A percentile compares a stretch with the other conserved stretches of the same genome.
Evolutionary conservation across 2,888 invertebrate genomes (phyloP).

Genomic region (Cinara cedri): DNA sequence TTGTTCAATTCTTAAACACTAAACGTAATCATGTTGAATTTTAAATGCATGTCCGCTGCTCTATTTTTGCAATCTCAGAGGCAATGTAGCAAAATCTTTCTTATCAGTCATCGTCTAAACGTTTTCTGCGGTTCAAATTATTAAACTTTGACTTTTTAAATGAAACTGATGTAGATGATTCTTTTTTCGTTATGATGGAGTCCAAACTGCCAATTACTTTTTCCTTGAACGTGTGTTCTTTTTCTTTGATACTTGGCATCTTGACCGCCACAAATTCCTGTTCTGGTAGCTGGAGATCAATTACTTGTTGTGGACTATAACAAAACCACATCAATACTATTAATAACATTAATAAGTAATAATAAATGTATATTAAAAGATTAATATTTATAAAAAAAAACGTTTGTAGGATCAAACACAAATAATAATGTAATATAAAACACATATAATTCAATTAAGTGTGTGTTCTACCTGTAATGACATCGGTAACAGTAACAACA

Average conservation of each 20-base stretch:
- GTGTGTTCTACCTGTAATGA: too few relatives aligned
- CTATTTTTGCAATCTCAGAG: background rate
- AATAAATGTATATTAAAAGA: too few relatives aligned
- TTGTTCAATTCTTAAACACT: background rate
- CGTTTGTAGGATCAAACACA: too few relatives aligned
- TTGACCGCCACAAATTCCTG: slow-evolving; percentile 61
- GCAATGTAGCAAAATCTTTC: background rate
- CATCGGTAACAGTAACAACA: too few relatives aligned
- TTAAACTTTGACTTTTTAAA: slow-evolving; percentile 77
- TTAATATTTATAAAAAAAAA: too few relatives aligned
- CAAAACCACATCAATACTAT: too few relatives aligned
- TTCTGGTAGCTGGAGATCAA: slow-evolving; percentile 77
- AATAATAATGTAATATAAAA: too few relatives aligned
- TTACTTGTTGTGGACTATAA: slow-evolving; percentile 26
- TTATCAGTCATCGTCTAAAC: slow-evolving; percentile 68
- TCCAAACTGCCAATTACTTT: slow-evolving; percentile 60
- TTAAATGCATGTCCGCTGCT: background rate
- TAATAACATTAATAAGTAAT: too few relatives aligned
- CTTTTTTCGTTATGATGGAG: background rate
- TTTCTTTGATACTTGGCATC: slow-evolving; percentile 59
- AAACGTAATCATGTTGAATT: background rate
- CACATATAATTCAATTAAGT: too few relatives aligned
- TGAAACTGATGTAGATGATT: slow-evolving; percentile 59
- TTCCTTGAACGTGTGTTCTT: slow-evolving; percentile 62
- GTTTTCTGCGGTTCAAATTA: slow-evolving; percentile 71